Conservation (phyloP, 2,888 invertebrate genomes). For the Rotaria sp. region DNA sequence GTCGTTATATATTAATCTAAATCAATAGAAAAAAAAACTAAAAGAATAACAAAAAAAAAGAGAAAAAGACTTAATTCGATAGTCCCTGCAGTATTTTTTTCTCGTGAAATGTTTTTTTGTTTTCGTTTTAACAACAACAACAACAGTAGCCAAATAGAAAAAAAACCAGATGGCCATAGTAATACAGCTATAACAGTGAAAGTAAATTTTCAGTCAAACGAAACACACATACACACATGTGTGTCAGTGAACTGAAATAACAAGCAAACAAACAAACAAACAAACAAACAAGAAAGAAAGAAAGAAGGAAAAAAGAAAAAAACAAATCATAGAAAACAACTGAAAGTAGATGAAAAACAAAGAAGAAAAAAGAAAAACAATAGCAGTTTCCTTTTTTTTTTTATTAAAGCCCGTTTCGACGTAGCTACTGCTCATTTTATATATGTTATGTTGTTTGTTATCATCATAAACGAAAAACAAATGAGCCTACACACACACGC, state of each 20-base stretch:
- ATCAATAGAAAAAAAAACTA: conserved; percentile 23
- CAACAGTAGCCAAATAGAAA: not conserved
- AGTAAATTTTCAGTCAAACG: not conserved
- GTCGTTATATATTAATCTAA: not conserved
- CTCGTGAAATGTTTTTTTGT: not conserved
- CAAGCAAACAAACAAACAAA: not conserved
- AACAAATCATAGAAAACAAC: not conserved
- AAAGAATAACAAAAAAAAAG: not conserved
- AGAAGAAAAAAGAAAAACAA: not conserved
- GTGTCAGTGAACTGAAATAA: not conserved
- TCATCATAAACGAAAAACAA: not conserved
- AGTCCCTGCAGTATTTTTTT: conserved; percentile 3
- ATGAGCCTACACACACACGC: not conserved
- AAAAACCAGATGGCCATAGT: conserved; percentile 6
- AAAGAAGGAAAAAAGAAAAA: not conserved
- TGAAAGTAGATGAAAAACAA: not conserved
- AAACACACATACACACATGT: not conserved
- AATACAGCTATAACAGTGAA: not conserved
- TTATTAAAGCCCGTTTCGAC: not conserved
- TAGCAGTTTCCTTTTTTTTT: not conserved
- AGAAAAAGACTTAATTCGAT: not conserved
- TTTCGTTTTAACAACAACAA: conserved; percentile 19
- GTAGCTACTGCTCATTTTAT: conserved; percentile 1
- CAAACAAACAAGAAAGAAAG: not conserved
- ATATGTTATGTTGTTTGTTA: not conserved